A percentile compares a stretch with the other conserved stretches of the same genome.
These are phyloP conservation scores for Lepus oiostolus DNA, from an alignment of 2,797 vertebrate species.

Conservation along the genomic window DNA sequence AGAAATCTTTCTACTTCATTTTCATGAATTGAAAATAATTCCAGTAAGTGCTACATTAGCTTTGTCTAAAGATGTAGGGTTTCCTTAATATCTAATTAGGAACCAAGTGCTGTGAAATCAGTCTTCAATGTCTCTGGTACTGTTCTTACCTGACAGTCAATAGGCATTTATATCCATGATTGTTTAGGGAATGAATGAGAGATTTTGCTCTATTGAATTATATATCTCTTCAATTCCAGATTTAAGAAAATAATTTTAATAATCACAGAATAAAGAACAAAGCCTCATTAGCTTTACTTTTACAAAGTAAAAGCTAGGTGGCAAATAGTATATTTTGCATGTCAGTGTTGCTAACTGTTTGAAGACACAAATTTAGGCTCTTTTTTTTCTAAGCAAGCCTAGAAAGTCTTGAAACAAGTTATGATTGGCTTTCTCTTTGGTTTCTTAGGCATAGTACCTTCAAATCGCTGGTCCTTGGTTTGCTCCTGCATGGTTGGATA, in stretches of 20 bases:
- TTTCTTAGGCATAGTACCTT: background rate
- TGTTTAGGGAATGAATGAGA: background rate
- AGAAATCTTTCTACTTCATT: background rate
- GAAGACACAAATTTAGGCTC: background rate
- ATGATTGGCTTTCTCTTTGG: background rate
- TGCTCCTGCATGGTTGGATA: background rate
- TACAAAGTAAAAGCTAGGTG: background rate
- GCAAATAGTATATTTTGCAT: background rate
- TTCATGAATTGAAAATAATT: background rate
- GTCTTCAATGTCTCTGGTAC: background rate
- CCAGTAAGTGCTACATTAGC: background rate
- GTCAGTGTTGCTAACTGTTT: background rate
- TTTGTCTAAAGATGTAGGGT: background rate
- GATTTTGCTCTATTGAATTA: background rate
- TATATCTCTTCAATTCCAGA: background rate
- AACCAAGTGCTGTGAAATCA: background rate
- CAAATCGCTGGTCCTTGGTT: background rate
- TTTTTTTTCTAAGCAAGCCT: background rate
- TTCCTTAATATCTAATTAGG: background rate
- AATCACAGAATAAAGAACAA: conserved; percentile 1
- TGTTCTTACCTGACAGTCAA: background rate
- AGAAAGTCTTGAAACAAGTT: background rate
- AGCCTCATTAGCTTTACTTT: background rate
- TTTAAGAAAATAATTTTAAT: background rate
- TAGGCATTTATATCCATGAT: background rate